phyloP scores from a whole-genome alignment of 2,888 invertebrate genomes.

The Diarsia brunnea region DNA sequence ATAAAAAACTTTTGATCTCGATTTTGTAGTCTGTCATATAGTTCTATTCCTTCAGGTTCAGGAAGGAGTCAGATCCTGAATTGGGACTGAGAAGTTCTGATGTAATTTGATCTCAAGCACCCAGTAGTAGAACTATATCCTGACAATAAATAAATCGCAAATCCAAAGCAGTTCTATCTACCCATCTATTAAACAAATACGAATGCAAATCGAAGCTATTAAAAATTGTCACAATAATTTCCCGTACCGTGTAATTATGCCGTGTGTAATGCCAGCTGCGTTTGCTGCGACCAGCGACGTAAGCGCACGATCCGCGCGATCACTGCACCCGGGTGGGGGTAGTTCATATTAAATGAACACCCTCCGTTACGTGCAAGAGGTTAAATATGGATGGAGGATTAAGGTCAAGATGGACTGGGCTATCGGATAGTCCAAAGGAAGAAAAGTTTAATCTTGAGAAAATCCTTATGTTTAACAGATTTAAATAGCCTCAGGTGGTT shows the following conservation, averaged over 20 bases:
- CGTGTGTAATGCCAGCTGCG: constrained; percentile 50
- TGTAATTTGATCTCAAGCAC: not conserved
- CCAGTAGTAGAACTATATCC: not conserved
- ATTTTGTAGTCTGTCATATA: not conserved
- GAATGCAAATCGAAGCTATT: constrained; percentile 24
- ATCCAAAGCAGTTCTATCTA: not conserved
- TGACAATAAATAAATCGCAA: not conserved
- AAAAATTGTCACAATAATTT: constrained; percentile 19
- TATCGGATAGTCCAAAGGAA: not conserved
- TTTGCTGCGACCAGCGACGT: constrained; percentile 9
- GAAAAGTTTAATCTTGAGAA: not conserved
- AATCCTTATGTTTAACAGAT: not conserved
- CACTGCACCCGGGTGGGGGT: constrained; percentile 20
- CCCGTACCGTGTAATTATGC: constrained; percentile 35
- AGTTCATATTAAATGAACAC: constrained; percentile 35
- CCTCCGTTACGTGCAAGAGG: constrained; percentile 19
- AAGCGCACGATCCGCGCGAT: constrained; percentile 29
- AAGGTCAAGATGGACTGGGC: constrained; percentile 39
- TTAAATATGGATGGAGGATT: constrained; percentile 46
- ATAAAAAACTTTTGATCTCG: no score
- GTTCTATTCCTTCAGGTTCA: not conserved
- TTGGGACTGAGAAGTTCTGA: not conserved
- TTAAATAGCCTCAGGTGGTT: no score
- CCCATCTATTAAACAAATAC: not conserved
- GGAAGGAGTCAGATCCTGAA: not conserved